A percentile compares a stretch with the other conserved stretches of the same genome.
Conservation (phyloP, 2,888 invertebrate species). For the Temnothorax rugatulus region DNA sequence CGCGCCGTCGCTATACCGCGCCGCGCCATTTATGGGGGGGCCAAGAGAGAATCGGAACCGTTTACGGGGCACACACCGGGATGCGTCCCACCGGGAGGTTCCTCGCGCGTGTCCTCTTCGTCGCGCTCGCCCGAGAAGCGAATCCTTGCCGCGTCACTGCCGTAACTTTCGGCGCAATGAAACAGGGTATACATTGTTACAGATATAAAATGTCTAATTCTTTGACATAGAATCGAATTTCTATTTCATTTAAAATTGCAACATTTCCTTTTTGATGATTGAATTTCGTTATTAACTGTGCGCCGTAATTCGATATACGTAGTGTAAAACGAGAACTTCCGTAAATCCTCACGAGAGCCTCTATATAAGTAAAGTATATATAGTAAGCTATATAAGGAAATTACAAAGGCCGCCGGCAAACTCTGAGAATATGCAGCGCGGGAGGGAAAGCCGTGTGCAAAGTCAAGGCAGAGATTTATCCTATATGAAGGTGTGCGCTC, state of each 20-base stretch:
- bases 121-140: constrained; percentile 63
- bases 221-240: neutral
- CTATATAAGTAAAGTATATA: neutral
- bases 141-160: neutral
- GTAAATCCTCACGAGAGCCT: constrained; percentile 4
- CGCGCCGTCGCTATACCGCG: constrained; percentile 76
- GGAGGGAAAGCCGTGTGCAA: constrained; percentile 29
- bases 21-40: constrained; percentile 78
- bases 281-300: neutral
- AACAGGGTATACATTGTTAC: neutral
- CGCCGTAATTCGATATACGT: neutral
- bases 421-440: constrained; percentile 11
- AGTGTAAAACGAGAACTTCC: constrained; percentile 6
- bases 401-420: constrained; percentile 19
- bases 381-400: constrained; percentile 13
- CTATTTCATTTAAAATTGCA: neutral
- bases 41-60: constrained; percentile 82
- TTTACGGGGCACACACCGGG: constrained; percentile 74
- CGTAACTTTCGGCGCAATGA: neutral
- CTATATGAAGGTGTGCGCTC: constrained; percentile 16
- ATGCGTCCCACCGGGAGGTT: constrained; percentile 58
- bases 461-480: constrained; percentile 45
- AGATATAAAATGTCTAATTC: neutral
- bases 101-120: constrained; percentile 54
- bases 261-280: neutral